Evolutionary conservation across 2,888 invertebrate genomes (phyloP), one percentile per base, ranked within the genome.

Genomic region (Sarcophaga subvicina): DNA sequence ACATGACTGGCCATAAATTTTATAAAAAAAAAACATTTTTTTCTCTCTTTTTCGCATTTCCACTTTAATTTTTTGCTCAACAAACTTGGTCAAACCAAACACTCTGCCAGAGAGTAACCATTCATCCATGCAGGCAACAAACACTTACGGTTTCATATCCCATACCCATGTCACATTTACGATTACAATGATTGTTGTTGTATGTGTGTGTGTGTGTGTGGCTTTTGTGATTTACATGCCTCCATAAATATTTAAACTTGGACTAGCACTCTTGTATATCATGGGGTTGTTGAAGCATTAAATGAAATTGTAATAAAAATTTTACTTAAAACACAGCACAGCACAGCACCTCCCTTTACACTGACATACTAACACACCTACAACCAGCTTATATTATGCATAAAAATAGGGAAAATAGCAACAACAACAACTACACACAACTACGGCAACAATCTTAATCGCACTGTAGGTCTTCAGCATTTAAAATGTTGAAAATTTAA

Each of bases 241-340:
- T 27, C 54, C 59, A 45, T 80, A 80, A 80, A 80, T 80, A 80
- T 80, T 72, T 80, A 60, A 80, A 59, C 45, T 66, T 72, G 59
- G 54, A 54, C 59, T 17, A 71, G 14, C 22, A 45, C 45, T 59
- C 37, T 20, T 37, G 45, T 72, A 67, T 77, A 66, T 63, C 76
- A 54, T 70, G 60, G 22, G 47, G 22, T 59, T 54, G 76, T 66
- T 82, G 76, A 77, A 82, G 76, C 82, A 71, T 82, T 64, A 71
- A 76, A 76, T 70, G 22, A 63, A 76, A 69, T 76, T 77, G 47
- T 70, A 71, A 82, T 77, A 76, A 81, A 70, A 25, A 54, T 76
- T 64, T 59, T 10, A 81, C 54, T 78, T 45, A 22, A 54, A 54
- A 17, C 8, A 10, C 37, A 37, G 8, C 37, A 37, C 37, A 0